These are phyloP conservation scores for Myotis vivesi DNA, from an alignment of 2,797 vertebrate species.

Conservation along the genomic window DNA sequence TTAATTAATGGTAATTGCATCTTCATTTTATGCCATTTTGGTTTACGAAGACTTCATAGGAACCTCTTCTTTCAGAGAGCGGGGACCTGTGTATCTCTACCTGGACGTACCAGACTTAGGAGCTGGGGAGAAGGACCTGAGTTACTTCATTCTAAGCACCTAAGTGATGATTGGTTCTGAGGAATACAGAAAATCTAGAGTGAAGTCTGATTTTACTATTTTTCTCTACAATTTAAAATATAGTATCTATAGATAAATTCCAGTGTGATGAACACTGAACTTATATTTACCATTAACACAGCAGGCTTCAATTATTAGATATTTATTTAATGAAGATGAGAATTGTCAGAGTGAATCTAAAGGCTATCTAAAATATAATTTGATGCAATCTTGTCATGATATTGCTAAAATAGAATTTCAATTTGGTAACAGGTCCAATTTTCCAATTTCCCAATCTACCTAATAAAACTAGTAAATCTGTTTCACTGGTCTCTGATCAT, in stretches of 20 bases:
- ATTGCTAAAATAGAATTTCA: constrained; percentile 15
- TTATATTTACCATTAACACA: not conserved
- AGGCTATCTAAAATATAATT: not conserved
- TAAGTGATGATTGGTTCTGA: not conserved
- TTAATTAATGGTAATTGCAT: not conserved
- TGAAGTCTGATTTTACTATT: not conserved
- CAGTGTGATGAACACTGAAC: not conserved
- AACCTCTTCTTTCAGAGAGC: too few species aligned
- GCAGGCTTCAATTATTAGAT: not conserved
- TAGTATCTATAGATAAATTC: not conserved
- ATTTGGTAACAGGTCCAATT: not conserved
- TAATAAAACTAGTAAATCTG: not conserved
- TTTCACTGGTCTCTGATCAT: not conserved
- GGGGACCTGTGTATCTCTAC: not conserved
- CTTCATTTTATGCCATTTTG: not conserved
- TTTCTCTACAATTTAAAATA: constrained; percentile 36
- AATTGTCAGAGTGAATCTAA: not conserved
- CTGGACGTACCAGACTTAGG: not conserved
- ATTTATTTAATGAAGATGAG: constrained; percentile 9
- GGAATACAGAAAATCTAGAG: not conserved
- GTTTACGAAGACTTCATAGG: too few species aligned
- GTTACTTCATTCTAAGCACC: not conserved
- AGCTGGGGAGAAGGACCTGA: not conserved
- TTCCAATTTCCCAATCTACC: not conserved
- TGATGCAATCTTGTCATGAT: not conserved